Conservation (phyloP, 2,113 vertebrate genomes). For the Indri indri region DNA sequence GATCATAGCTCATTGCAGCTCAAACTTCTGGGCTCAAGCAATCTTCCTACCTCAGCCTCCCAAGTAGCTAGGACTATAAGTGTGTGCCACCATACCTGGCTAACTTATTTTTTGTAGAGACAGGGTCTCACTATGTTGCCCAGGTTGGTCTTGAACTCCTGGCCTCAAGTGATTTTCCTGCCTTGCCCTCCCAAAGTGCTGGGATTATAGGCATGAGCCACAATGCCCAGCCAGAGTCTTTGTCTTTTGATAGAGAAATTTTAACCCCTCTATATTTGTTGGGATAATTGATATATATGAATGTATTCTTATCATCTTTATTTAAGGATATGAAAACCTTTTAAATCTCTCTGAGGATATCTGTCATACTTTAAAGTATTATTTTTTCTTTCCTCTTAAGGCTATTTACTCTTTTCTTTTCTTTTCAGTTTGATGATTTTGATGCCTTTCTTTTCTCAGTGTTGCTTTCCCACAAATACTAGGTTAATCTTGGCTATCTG, state of each 20-base stretch:
- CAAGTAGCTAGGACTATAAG: no score
- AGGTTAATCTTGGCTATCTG: background rate
- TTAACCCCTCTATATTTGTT: background rate
- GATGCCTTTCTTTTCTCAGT: background rate
- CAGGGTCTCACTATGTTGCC: no score
- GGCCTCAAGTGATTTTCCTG: no score
- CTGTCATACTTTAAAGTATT: background rate
- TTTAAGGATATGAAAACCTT: background rate
- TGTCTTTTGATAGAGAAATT: background rate
- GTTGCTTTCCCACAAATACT: background rate
- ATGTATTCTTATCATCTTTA: background rate
- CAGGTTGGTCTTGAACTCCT: no score
- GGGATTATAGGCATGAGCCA: no score
- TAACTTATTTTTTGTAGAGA: no score
- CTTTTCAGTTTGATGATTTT: background rate
- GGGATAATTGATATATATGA: background rate
- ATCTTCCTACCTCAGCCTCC: no score
- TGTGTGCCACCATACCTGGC: no score
- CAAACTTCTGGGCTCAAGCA: no score
- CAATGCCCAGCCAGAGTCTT: background rate
- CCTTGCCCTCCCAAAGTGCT: no score
- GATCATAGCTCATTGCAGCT: no score
- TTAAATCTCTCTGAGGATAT: conserved; percentile 9
- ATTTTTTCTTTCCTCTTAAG: background rate
- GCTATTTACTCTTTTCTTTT: background rate